Evolutionary conservation across 2,888 invertebrate genomes (phyloP).

Genomic region (Tuberolachnus salignus): DNA sequence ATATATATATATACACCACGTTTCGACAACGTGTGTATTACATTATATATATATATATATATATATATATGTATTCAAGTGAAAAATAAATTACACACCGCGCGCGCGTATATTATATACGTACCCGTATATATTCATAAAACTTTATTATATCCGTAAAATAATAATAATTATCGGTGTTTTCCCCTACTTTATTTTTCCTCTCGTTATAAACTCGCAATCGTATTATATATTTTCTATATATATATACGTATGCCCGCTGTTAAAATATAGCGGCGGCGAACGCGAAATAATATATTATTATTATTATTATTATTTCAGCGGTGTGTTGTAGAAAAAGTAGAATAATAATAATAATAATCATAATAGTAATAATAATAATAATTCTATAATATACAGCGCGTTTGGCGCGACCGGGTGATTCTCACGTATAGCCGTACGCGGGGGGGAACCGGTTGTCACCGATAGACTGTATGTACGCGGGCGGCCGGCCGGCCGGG

Average conservation of each 20-base stretch:
- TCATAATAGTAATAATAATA: too few relatives aligned
- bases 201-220: too few relatives aligned
- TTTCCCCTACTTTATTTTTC: too few relatives aligned
- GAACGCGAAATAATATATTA: too few relatives aligned
- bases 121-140: too few relatives aligned
- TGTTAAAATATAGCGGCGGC: too few relatives aligned
- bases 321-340: background rate
- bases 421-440: background rate
- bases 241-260: too few relatives aligned
- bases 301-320: constrained; percentile 6
- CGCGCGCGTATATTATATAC: background rate
- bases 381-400: too few relatives aligned
- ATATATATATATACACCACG: too few relatives aligned
- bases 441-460: constrained; percentile 51
- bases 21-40: background rate
- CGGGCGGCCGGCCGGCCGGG: constrained; percentile 20
- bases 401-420: too few relatives aligned
- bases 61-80: background rate
- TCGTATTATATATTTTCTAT: too few relatives aligned
- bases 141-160: constrained; percentile 31
- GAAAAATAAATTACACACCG: constrained; percentile 3
- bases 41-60: background rate
- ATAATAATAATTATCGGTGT: constrained; percentile 9
- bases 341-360: too few relatives aligned
- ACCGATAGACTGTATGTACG: constrained; percentile 40